These are phyloP conservation scores for Potamarius usumacintae DNA, from an alignment of 2,113 vertebrate species.

Conservation along the genomic window DNA sequence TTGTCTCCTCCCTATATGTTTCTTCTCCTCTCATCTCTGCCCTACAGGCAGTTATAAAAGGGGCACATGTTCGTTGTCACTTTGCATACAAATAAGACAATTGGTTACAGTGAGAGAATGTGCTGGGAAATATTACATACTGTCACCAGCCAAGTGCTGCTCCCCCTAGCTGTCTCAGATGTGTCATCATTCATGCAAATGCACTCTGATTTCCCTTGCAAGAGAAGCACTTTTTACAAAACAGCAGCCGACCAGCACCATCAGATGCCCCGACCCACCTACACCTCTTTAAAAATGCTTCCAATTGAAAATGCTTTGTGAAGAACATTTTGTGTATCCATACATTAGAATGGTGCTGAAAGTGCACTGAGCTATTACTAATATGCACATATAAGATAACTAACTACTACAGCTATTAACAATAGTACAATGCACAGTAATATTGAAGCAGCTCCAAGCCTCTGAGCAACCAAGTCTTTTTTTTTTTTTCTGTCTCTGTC, in stretches of 20 bases:
- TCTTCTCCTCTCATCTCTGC: slow-evolving; percentile 30
- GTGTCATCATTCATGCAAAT: slow-evolving; percentile 22
- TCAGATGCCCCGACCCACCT: neutral
- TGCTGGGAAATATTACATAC: slow-evolving; percentile 23
- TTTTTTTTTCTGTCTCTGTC: neutral
- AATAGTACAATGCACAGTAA: neutral
- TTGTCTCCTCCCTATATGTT: slow-evolving; percentile 35
- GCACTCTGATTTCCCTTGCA: neutral
- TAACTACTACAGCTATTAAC: neutral
- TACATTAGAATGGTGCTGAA: no score
- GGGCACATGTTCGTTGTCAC: slow-evolving; percentile 51
- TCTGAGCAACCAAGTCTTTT: neutral
- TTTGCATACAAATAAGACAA: slow-evolving; percentile 70
- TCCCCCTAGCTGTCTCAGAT: slow-evolving; percentile 22
- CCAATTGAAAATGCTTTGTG: no score
- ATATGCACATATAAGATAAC: neutral
- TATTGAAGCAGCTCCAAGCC: neutral
- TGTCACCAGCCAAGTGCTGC: slow-evolving; percentile 38
- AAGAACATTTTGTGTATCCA: neutral
- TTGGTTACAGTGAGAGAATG: slow-evolving; percentile 57
- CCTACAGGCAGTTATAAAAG: slow-evolving; percentile 31
- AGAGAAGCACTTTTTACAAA: neutral
- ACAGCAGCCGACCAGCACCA: neutral
- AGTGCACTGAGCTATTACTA: neutral
- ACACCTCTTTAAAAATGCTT: no score